Evolutionary conservation across 2,797 vertebrate genomes (phyloP).

Genomic region (Distichodus sexfasciatus): DNA sequence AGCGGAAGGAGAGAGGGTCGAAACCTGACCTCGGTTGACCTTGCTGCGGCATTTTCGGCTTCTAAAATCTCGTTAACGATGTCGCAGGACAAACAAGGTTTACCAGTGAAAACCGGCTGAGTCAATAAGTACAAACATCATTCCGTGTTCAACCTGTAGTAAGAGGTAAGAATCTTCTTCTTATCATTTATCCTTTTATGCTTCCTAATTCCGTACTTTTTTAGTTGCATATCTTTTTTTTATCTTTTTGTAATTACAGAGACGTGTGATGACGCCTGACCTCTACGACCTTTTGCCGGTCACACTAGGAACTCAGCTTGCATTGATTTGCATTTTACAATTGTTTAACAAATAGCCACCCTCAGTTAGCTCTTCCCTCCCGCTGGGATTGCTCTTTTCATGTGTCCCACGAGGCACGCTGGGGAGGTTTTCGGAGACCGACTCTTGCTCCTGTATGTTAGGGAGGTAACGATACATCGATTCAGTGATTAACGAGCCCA

Average conservation of each 20-base stretch:
- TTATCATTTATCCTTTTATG: too few relatives aligned
- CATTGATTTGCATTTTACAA: slow-evolving; percentile 73
- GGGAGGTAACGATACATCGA: too few relatives aligned
- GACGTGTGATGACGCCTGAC: slow-evolving; percentile 53
- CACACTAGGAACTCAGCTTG: slow-evolving; percentile 59
- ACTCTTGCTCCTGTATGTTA: too few relatives aligned
- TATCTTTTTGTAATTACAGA: slow-evolving; percentile 37
- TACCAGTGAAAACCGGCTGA: too few relatives aligned
- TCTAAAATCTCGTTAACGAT: slow-evolving; percentile 1
- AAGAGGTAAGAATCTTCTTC: too few relatives aligned
- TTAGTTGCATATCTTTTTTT: too few relatives aligned
- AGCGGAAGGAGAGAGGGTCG: neutral
- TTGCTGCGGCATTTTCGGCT: neutral
- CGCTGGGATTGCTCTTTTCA: slow-evolving; percentile 62
- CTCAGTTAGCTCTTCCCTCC: slow-evolving; percentile 59
- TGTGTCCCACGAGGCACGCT: slow-evolving; percentile 33
- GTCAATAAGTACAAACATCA: too few relatives aligned
- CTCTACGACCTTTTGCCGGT: slow-evolving; percentile 66
- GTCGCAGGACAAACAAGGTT: neutral
- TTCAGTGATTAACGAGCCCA: too few relatives aligned
- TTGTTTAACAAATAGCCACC: slow-evolving; percentile 74
- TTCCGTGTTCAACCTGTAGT: too few relatives aligned
- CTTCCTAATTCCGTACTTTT: too few relatives aligned
- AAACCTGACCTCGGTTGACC: neutral
- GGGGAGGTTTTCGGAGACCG: too few relatives aligned